Evolutionary conservation across 2,888 invertebrate genomes (phyloP).

Genomic region (Conops quadrifasciatus): DNA sequence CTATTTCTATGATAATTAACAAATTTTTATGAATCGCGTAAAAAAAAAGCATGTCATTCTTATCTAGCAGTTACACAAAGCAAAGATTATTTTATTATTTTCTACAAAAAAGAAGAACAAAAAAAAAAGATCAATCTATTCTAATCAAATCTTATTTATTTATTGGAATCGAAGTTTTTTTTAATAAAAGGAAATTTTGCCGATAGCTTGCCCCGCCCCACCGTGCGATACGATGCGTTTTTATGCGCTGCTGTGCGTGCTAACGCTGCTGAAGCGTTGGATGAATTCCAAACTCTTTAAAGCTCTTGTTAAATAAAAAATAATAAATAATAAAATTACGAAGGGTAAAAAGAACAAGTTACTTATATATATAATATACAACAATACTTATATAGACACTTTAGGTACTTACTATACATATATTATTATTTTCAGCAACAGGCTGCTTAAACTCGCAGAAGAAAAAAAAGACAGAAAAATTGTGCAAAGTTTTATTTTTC

Average conservation of each 20-base stretch:
- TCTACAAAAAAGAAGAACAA: slow-evolving; percentile 13
- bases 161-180: slow-evolving; percentile 25
- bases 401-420: neutral
- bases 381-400: neutral
- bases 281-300: neutral
- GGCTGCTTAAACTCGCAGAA: neutral
- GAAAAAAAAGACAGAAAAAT: slow-evolving; percentile 9
- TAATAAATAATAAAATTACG: neutral
- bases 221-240: slow-evolving; percentile 43
- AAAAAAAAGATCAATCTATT: slow-evolving; percentile 37
- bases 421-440: slow-evolving; percentile 27
- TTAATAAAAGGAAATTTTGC: slow-evolving; percentile 45
- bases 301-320: neutral
- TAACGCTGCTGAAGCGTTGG: neutral
- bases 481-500: slow-evolving; percentile 30
- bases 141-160: slow-evolving; percentile 30
- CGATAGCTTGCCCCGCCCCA: slow-evolving; percentile 58
- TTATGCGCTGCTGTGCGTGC: neutral
- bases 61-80: slow-evolving; percentile 14
- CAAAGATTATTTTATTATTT: slow-evolving; percentile 38
- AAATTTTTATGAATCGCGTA: neutral
- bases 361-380: slow-evolving; percentile 4
- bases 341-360: neutral
- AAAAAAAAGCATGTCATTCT: neutral
- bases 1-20: slow-evolving; percentile 4